Evolutionary conservation across 2,888 invertebrate species (phyloP), one percentile per base, ranked within the genome.

Genomic region (Physocephala rufipes): DNA sequence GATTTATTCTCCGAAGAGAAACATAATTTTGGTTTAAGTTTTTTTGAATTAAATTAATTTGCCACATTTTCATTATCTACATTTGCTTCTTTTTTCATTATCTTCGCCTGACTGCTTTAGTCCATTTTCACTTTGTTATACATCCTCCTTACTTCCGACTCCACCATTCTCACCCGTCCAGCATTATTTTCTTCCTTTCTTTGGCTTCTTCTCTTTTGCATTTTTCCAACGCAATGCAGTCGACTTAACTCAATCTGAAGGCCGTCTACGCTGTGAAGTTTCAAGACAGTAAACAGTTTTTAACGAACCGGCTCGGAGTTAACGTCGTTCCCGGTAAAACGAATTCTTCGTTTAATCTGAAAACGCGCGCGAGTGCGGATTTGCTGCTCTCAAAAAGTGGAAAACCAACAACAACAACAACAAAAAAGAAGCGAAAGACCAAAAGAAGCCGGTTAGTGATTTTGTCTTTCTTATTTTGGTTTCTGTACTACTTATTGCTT

Each of bases 171-270:
- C 36, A 36, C 9, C 36, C 36, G 9, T 36, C 9, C 36, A 36
- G 4, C 36, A 36, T 36, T 9, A 36, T 9, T 9, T 4, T 36
- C 36, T 7, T 9, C 36, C 28, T 15, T 24, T 2, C 16, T 58
- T 15, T 28, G n/a, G 19, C 36, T 16, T 59, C 30, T 70, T 45
- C 43, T 63, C 26, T 30, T 43, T 64, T 24, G 24, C 15, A 16
- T 49, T 55, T 64, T 69, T 76, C 74, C 77, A 78, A 78, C 76
- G 75, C 76, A 77, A 76, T 78, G 78, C 75, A 78, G 76, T 77
- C 76, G 61, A 68, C 55, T 9, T 2, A 15, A 53, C 58, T 7
- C 24, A 26, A 36, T 36, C 36, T 58, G 58, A 58, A 58, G 58
- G 58, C 58, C 63, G 24, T 15, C 63, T 13, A 36, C 19, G 30